Percentiles rank a stretch among this genome's conserved stretches.
These are phyloP conservation scores for Callyntrura guangdongensis DNA, from an alignment of 2,888 invertebrate genomes.

Conservation along the genomic window DNA sequence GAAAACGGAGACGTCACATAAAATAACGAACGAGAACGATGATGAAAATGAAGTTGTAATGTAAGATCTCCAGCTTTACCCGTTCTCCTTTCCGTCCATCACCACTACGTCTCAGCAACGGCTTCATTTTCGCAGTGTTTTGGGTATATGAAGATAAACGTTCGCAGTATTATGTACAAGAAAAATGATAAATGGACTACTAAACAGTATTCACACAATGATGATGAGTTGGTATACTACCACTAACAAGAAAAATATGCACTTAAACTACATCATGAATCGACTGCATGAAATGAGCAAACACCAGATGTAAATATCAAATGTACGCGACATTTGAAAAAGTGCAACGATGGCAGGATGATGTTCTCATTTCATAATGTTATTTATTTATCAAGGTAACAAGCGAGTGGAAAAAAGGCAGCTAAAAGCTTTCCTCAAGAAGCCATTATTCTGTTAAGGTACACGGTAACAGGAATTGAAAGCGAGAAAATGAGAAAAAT, in stretches of 20 bases:
- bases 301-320: not conserved
- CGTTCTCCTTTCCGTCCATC: not conserved
- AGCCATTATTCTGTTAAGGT: slow-evolving; percentile 11
- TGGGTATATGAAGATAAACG: not conserved
- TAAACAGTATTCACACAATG: not conserved
- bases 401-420: slow-evolving; percentile 21
- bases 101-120: not conserved
- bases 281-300: not conserved
- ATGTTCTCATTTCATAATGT: slow-evolving; percentile 1
- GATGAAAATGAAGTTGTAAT: slow-evolving; percentile 43
- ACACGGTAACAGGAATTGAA: not conserved
- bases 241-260: not conserved
- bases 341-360: slow-evolving; percentile 19
- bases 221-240: not conserved
- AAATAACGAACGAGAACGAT: slow-evolving; percentile 21
- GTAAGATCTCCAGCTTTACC: not conserved
- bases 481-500: not conserved
- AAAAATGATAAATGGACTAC: slow-evolving; percentile 7
- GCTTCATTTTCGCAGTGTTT: not conserved
- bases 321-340: not conserved
- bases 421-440: slow-evolving; percentile 16
- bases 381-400: slow-evolving; percentile 1
- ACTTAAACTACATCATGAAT: not conserved
- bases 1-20: not conserved
- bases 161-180: not conserved